Evolutionary conservation across 1,140 invertebrate genomes (phyloP).

Genomic region (Nylanderia fulva): DNA sequence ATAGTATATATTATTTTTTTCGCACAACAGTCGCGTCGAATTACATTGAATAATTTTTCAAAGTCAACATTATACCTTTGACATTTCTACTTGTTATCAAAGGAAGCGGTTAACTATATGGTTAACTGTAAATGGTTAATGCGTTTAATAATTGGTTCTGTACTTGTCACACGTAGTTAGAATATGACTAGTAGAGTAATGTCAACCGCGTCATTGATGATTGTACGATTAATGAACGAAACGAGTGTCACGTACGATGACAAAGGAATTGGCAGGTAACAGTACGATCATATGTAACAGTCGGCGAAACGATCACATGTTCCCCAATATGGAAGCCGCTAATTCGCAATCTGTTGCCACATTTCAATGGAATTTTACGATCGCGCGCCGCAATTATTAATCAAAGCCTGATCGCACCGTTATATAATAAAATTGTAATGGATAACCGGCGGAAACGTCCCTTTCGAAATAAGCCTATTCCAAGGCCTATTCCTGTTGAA

Average conservation of each 20-base stretch:
- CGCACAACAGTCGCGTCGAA: background rate
- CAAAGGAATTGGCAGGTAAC: conserved; percentile 40
- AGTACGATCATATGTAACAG: conserved; percentile 41
- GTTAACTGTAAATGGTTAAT: too few species aligned
- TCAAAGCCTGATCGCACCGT: background rate
- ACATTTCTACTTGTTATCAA: background rate
- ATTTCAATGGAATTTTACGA: conserved; percentile 33
- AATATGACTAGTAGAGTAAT: background rate
- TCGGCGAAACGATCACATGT: conserved; percentile 1
- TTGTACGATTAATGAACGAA: conserved; percentile 66
- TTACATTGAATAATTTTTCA: background rate
- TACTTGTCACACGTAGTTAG: background rate
- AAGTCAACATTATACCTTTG: background rate
- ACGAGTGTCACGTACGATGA: conserved; percentile 54
- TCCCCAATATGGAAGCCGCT: background rate
- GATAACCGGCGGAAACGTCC: background rate
- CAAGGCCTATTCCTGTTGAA: background rate
- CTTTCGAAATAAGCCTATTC: background rate
- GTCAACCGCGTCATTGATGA: conserved; percentile 45
- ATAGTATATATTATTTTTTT: background rate
- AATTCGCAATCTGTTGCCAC: conserved; percentile 26
- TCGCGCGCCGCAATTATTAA: conserved; percentile 35
- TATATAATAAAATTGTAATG: conserved; percentile 29
- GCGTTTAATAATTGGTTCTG: conserved; percentile 5
- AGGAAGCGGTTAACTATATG: background rate